Evolutionary conservation across 2,888 invertebrate species (phyloP).

Genomic region (Augiades crinisus): DNA sequence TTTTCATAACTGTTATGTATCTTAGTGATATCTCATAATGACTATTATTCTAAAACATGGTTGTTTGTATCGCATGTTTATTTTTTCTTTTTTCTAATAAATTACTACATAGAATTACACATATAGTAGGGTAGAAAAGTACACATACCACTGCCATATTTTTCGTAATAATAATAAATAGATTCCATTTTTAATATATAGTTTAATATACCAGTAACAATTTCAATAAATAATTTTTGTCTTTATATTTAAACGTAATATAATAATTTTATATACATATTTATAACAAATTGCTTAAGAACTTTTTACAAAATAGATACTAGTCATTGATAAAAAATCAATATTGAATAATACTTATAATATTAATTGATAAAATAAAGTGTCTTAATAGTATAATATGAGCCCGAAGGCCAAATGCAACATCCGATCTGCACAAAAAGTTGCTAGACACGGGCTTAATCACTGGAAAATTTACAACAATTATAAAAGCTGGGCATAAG

Average conservation of each 20-base stretch:
- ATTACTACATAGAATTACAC: too few species aligned
- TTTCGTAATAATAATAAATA: too few species aligned
- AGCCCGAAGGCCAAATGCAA: neutral
- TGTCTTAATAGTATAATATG: slow-evolving; percentile 7
- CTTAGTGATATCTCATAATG: too few species aligned
- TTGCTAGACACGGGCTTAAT: too few species aligned
- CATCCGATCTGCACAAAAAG: too few species aligned
- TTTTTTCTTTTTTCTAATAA: too few species aligned
- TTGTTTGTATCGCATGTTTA: too few species aligned
- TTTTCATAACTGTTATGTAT: too few species aligned
- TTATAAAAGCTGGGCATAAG: too few species aligned
- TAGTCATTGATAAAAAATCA: slow-evolving; percentile 14
- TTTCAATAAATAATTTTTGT: slow-evolving; percentile 3
- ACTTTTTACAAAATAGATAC: slow-evolving; percentile 1
- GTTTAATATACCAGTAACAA: neutral
- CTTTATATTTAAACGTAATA: neutral
- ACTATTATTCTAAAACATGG: too few species aligned
- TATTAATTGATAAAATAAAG: slow-evolving; percentile 1
- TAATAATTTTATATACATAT: neutral
- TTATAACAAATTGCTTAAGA: neutral
- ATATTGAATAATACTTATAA: slow-evolving; percentile 1
- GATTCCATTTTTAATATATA: neutral
- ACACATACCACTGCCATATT: slow-evolving; percentile 6
- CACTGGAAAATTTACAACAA: too few species aligned
- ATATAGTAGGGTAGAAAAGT: too few species aligned